Base-by-base conservation (phyloP, 2,113 vertebrate genomes). In the Oplegnathus fasciatus region DNA sequence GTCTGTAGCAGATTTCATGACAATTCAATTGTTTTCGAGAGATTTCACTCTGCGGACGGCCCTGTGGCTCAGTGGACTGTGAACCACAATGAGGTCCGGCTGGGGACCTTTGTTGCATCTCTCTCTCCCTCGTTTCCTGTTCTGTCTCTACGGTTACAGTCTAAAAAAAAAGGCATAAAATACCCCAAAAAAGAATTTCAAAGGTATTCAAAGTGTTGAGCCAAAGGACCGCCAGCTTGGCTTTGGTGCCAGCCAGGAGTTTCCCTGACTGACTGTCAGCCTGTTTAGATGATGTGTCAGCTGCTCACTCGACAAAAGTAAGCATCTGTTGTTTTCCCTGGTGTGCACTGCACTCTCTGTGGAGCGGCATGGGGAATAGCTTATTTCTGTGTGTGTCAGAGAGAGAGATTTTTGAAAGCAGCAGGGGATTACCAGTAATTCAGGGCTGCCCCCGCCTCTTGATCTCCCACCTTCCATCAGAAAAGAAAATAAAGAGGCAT, bases 371-470 rank as follows among this genome's bases (percentile, higher is more conserved):
- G 60, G 30, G 64, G 26, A 52, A 28, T 65, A 9, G 34, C 34
- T 20, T 74, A 24, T 32, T 42, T 61, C 26, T n/a, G 73, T 24
- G 34, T 48, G 70, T 66, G 37, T 26, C 64, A 42, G 28, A 34
- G 28, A 4, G 42, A 61, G 20, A 58, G 22, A 55, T 80, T 55
- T 80, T 20, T 18, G 14, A 74, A 65, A 74, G 42, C 80, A 60
- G 30, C 42, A 60, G 54, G 55, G 54, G 80, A 75, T 71, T 50
- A 67, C 26, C 69, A 82, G 17, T 66, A 73, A 72, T 24, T 71
- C 54, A 79, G 30, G 15, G 42, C n/a, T 71, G 55, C 14, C 32
- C 58, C 50, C 58, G 18, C 55, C 14, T 54, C 58, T 52, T 62
- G 18, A 9, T n/a, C 46, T 46, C 20, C 24, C 44, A 24, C 54